These are phyloP conservation scores for Campaea margaritaria DNA, from an alignment of 2,888 invertebrate genomes.

Conservation along the genomic window DNA sequence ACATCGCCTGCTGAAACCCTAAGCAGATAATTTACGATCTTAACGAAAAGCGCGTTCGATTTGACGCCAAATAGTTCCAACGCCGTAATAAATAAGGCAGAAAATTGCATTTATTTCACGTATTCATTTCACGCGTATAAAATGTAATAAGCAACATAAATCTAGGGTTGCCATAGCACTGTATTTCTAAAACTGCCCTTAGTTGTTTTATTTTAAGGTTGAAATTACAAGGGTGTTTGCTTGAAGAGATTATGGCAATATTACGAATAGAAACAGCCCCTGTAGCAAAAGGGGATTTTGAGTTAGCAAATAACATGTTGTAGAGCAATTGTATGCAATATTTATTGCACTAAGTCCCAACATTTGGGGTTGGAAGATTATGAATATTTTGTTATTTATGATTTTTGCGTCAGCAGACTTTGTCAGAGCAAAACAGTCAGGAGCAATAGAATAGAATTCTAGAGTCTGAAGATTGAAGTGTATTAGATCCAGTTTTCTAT, in stretches of 20 bases:
- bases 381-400: constrained; percentile 59
- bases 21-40: constrained; percentile 79
- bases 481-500: too few species aligned
- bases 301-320: constrained; percentile 77
- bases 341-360: constrained; percentile 70
- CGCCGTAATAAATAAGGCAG: constrained; percentile 64
- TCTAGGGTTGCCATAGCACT: constrained; percentile 58
- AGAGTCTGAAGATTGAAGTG: too few species aligned
- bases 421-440: too few species aligned
- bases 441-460: background rate
- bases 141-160: constrained; percentile 82
- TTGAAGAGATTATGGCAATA: constrained; percentile 65
- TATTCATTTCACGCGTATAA: constrained; percentile 79
- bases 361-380: constrained; percentile 65
- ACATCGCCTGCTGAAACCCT: constrained; percentile 74
- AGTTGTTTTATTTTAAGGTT: constrained; percentile 48
- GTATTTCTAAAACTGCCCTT: constrained; percentile 30
- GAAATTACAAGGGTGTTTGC: constrained; percentile 47
- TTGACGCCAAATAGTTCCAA: constrained; percentile 61
- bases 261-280: constrained; percentile 78
- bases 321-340: constrained; percentile 73
- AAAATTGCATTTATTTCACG: constrained; percentile 68
- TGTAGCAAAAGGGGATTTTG: constrained; percentile 63
- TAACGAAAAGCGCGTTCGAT: constrained; percentile 69
- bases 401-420: constrained; percentile 13